These are phyloP conservation scores for Xerus inauris DNA, from an alignment of 2,113 vertebrate species.

Conservation along the genomic window DNA sequence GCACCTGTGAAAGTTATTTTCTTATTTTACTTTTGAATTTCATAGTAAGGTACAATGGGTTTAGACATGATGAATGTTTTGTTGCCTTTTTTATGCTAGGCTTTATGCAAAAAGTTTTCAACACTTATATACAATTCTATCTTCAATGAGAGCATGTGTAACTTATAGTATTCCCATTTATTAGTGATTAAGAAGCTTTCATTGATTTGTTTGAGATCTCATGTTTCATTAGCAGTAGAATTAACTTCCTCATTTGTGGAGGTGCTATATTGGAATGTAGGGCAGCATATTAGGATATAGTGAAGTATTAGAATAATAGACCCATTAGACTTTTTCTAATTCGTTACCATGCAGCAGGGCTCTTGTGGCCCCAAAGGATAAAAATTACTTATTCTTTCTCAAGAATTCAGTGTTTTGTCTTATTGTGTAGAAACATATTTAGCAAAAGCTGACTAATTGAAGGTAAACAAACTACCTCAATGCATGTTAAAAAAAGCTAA, in stretches of 20 bases:
- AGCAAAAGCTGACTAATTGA: neutral
- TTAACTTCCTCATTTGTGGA: accelerated
- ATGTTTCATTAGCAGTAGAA: neutral
- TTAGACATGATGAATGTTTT: neutral
- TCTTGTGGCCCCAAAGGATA: neutral
- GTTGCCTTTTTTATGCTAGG: neutral
- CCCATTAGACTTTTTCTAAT: neutral
- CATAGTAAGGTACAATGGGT: neutral
- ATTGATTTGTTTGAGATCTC: neutral
- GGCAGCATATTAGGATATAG: neutral
- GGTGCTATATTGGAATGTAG: neutral
- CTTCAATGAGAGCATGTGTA: neutral
- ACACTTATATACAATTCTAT: neutral
- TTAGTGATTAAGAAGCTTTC: neutral
- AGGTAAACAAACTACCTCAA: neutral
- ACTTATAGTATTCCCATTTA: neutral
- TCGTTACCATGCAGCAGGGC: neutral
- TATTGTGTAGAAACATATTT: neutral
- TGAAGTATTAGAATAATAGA: neutral
- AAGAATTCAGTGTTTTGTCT: neutral
- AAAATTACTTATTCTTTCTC: neutral
- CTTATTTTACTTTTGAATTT: neutral
- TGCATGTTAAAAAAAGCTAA: neutral
- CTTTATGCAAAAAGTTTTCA: neutral
- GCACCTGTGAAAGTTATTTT: neutral